Evolutionary conservation across 2,888 invertebrate species (phyloP).

Genomic region (Megamerina dolium): DNA sequence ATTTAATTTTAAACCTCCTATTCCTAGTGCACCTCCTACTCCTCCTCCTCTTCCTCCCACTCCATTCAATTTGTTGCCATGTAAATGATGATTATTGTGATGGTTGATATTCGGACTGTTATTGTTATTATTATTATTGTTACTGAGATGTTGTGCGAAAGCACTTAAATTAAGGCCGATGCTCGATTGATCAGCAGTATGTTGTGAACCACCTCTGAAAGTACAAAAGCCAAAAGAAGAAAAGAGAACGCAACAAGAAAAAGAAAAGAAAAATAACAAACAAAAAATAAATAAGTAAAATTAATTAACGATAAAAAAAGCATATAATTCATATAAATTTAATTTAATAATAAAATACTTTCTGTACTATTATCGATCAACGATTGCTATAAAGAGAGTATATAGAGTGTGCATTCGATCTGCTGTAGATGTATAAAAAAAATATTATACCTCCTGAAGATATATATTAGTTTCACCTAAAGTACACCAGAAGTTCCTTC

Average conservation of each 20-base stretch:
- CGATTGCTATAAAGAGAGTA: no score
- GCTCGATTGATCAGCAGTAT: conserved; percentile 31
- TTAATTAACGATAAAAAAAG: conserved; percentile 6
- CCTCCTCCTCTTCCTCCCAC: no score
- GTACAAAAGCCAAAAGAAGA: background rate
- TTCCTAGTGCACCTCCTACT: no score
- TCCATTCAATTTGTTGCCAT: conserved; percentile 15
- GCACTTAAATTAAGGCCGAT: conserved; percentile 33
- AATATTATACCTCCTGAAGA: no score
- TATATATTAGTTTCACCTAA: no score
- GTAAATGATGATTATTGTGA: conserved; percentile 7
- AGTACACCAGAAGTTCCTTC: no score
- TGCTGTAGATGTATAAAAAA: no score
- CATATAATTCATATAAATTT: conserved; percentile 3
- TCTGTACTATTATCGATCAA: background rate
- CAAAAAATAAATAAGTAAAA: background rate
- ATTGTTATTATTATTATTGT: conserved; percentile 24
- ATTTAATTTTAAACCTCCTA: conserved; percentile 11
- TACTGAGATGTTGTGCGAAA: conserved; percentile 31
- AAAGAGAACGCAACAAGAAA: conserved; percentile 1
- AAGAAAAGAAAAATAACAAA: conserved; percentile 2
- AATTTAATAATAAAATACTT: conserved; percentile 1
- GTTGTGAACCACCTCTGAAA: conserved; percentile 39
- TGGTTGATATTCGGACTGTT: conserved; percentile 14
- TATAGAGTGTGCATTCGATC: no score